Percentiles rank a stretch among this genome's conserved stretches.
Conservation (phyloP, 2,113 vertebrate species). For the Catagonus wagneri region DNA sequence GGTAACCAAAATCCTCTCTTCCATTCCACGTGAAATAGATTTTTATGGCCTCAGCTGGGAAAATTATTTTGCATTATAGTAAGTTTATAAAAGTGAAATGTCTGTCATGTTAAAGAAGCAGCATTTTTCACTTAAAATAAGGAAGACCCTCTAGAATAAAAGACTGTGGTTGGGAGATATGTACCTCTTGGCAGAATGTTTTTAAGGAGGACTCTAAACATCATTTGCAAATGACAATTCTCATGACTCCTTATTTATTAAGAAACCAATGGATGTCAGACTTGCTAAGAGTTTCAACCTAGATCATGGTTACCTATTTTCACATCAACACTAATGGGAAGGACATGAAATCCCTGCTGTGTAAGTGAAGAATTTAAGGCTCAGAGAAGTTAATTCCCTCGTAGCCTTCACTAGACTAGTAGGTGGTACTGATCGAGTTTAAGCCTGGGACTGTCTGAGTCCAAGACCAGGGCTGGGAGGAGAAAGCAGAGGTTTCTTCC, state of each 20-base stretch:
- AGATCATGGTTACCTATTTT: background rate
- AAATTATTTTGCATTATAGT: slow-evolving; percentile 19
- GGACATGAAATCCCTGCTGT: background rate
- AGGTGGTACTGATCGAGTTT: background rate
- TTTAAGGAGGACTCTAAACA: background rate
- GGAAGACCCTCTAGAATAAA: background rate
- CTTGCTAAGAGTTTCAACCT: background rate
- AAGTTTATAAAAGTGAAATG: background rate
- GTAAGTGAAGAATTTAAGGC: background rate
- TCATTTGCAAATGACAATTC: slow-evolving; percentile 8
- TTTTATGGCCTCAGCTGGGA: slow-evolving; percentile 11
- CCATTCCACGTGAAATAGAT: no score
- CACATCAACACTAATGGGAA: background rate
- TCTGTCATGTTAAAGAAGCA: background rate
- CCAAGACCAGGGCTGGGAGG: background rate
- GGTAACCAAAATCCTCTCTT: no score
- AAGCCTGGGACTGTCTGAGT: background rate
- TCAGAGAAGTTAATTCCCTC: background rate
- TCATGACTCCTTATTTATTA: background rate
- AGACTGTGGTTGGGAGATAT: background rate
- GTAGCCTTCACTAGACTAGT: background rate
- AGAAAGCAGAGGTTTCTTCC: background rate
- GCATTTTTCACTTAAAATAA: slow-evolving; percentile 30
- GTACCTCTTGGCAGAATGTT: background rate
- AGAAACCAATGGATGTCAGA: background rate